Percentiles rank a stretch among this genome's conserved stretches.
These are phyloP conservation scores for Dipodomys ordii DNA, from an alignment of 2,113 vertebrate species.

Conservation along the genomic window DNA sequence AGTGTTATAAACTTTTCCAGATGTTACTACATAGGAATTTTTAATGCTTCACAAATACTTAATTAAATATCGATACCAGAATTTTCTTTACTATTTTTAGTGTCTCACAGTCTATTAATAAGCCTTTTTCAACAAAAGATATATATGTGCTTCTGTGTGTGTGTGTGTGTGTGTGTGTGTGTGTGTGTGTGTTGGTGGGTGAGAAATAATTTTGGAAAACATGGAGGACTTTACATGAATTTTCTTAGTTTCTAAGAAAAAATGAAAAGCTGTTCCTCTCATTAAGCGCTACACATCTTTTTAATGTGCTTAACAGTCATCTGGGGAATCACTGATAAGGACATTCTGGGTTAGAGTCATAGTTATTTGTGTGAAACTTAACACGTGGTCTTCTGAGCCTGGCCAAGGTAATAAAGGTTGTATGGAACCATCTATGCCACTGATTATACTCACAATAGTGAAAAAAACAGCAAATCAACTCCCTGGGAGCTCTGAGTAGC, in stretches of 20 bases:
- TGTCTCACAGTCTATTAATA: background rate
- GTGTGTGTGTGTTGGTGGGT: background rate
- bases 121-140: background rate
- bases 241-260: background rate
- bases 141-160: background rate
- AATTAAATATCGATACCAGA: background rate
- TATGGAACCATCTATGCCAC: background rate
- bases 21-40: background rate
- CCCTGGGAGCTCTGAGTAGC: background rate
- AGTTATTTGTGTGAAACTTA: background rate
- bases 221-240: background rate
- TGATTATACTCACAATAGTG: background rate
- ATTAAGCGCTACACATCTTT: background rate
- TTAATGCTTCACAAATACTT: background rate
- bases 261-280: background rate
- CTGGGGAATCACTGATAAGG: background rate
- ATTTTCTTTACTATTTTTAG: background rate
- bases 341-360: background rate
- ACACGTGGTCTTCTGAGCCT: background rate
- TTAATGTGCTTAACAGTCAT: background rate
- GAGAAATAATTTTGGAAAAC: background rate
- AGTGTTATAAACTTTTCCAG: slow-evolving; percentile 17
- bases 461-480: background rate
- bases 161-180: background rate
- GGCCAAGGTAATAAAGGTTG: background rate